phyloP scores from a whole-genome alignment of 2,797 vertebrate genomes.

The Aselliscus stoliczkanus region DNA sequence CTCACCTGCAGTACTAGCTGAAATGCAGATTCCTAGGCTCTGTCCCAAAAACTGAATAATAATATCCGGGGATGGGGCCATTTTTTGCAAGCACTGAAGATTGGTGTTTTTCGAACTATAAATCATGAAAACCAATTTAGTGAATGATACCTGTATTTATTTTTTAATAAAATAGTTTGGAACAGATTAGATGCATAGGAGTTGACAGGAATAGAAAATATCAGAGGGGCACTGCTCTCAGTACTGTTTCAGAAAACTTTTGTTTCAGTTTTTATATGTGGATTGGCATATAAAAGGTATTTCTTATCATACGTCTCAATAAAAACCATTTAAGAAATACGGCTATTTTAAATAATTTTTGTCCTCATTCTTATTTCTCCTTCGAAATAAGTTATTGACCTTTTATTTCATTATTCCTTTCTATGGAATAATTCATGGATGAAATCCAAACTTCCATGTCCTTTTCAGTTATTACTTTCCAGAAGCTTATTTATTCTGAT shows the following conservation, averaged over 20 bases:
- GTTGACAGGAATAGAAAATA: slow-evolving; percentile 11
- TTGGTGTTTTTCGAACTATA: background rate
- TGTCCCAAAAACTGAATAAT: background rate
- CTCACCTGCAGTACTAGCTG: background rate
- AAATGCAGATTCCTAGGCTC: background rate
- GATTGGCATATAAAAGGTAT: background rate
- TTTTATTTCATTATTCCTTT: background rate
- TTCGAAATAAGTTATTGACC: slow-evolving; percentile 13
- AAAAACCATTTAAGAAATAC: slow-evolving; percentile 22
- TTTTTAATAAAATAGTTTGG: background rate
- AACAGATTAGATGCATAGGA: slow-evolving; percentile 27
- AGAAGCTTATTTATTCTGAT: background rate
- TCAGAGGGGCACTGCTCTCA: background rate
- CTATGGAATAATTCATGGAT: background rate
- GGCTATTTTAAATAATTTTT: slow-evolving; percentile 11
- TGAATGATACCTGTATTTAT: background rate
- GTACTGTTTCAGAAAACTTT: background rate
- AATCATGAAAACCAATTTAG: background rate
- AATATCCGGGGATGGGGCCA: background rate
- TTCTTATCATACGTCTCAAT: background rate
- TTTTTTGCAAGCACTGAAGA: background rate
- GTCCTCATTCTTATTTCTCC: background rate
- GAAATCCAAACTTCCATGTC: background rate
- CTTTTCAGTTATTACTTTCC: background rate
- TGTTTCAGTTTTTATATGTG: background rate